phyloP scores from a whole-genome alignment of 2,113 vertebrate species.

The Semnopithecus entellus region DNA sequence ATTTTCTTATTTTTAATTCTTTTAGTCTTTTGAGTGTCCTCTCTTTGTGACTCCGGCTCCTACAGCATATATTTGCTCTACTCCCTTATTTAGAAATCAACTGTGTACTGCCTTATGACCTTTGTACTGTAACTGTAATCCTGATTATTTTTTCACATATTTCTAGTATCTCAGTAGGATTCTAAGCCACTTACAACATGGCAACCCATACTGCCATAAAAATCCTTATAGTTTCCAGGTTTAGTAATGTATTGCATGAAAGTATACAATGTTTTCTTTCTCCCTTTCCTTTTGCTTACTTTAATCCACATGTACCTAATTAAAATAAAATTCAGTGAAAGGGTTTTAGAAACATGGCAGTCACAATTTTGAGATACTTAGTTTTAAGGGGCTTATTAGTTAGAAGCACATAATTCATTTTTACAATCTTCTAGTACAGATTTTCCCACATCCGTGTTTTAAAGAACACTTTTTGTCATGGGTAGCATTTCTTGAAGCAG shows the following conservation, averaged over 20 bases:
- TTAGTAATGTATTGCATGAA: background rate
- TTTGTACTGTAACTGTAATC: background rate
- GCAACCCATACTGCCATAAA: background rate
- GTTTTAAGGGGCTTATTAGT: background rate
- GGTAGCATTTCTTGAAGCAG: background rate
- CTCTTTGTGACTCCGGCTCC: background rate
- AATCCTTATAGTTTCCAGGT: background rate
- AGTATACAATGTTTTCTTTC: background rate
- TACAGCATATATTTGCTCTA: background rate
- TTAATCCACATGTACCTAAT: background rate
- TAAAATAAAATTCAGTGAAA: background rate
- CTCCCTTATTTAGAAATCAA: background rate
- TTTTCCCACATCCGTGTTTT: background rate
- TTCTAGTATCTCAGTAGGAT: background rate
- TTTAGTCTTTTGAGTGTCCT: background rate
- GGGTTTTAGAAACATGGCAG: background rate
- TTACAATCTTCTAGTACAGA: background rate
- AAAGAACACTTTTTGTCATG: background rate
- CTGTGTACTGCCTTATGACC: background rate
- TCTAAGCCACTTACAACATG: background rate
- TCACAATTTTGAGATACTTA: background rate
- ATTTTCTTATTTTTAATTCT: background rate
- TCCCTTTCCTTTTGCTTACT: background rate
- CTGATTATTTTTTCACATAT: background rate
- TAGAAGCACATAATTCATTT: background rate